phyloP scores from a whole-genome alignment of 2,888 invertebrate species.

The Platycheirus rosarum region DNA sequence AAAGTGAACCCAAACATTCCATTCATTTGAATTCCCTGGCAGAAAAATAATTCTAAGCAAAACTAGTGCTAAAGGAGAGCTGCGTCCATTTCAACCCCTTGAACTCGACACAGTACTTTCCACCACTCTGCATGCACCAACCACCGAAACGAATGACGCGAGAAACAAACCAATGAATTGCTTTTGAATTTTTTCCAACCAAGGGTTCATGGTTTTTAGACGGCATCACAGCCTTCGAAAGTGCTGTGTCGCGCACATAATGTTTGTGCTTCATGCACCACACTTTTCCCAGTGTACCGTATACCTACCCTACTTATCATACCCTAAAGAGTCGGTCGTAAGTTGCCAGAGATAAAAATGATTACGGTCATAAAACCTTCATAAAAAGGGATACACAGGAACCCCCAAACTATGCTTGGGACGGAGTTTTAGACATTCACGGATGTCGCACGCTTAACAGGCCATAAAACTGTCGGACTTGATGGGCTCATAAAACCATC shows the following conservation, averaged over 20 bases:
- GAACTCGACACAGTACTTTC: background rate
- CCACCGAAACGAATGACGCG: background rate
- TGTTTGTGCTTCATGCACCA: background rate
- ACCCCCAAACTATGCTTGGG: background rate
- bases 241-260: background rate
- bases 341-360: slow-evolving; percentile 1
- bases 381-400: slow-evolving; percentile 13
- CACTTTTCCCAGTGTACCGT: too few species aligned
- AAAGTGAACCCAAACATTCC: background rate
- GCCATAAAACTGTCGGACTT: slow-evolving; percentile 36
- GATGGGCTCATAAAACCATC: slow-evolving; percentile 38
- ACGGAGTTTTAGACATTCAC: slow-evolving; percentile 1
- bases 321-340: slow-evolving; percentile 4
- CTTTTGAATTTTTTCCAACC: slow-evolving; percentile 40
- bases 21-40: background rate
- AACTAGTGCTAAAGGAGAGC: background rate
- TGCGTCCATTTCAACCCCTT: slow-evolving; percentile 22
- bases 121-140: background rate
- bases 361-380: slow-evolving; percentile 24
- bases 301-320: background rate
- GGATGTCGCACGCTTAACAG: slow-evolving; percentile 16
- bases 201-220: slow-evolving; percentile 35
- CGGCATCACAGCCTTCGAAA: background rate
- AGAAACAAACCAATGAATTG: slow-evolving; percentile 18
- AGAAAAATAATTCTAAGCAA: background rate